Percentiles rank a stretch among this genome's conserved stretches.
These are phyloP conservation scores for Mola mola DNA, from an alignment of 2,113 vertebrate species.

Conservation along the genomic window DNA sequence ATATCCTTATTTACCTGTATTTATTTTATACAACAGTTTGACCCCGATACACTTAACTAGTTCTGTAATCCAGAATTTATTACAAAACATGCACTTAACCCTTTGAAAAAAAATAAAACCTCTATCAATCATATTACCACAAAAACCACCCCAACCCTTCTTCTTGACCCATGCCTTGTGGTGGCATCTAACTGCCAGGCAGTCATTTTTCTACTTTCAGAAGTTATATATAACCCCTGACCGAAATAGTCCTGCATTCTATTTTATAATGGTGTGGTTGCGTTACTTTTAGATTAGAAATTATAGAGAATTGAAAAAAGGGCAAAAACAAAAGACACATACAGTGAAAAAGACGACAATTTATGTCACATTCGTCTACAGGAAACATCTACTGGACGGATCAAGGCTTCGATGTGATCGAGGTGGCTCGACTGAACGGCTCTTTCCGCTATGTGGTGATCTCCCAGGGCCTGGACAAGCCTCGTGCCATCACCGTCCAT, in stretches of 20 bases:
- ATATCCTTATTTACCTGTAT: no score
- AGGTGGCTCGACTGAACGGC: conserved; percentile 94
- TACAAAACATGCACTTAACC: no score
- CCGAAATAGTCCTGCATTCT: background rate
- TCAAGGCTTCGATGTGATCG: conserved; percentile 97
- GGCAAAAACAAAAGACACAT: background rate
- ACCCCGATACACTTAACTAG: no score
- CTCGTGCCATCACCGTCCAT: conserved; percentile 94
- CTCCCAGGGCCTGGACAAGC: conserved; percentile 96
- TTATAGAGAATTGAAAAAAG: background rate
- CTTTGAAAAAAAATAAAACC: no score
- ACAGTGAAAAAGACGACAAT: background rate
- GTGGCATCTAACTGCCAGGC: no score
- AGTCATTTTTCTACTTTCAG: no score
- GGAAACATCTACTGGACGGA: conserved; percentile 99
- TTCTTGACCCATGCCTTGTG: no score
- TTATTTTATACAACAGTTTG: no score
- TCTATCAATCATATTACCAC: no score
- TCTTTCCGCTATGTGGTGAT: conserved; percentile 98
- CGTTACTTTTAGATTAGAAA: background rate
- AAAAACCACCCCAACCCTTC: no score
- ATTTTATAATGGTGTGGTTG: background rate
- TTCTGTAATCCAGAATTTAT: no score
- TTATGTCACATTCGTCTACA: conserved; percentile 55
- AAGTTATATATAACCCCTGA: background rate